Percentiles rank a stretch among this genome's conserved stretches.
Evolutionary conservation across 1,140 invertebrate genomes (phyloP).

Genomic region (Pentalonia nigronervosa): DNA sequence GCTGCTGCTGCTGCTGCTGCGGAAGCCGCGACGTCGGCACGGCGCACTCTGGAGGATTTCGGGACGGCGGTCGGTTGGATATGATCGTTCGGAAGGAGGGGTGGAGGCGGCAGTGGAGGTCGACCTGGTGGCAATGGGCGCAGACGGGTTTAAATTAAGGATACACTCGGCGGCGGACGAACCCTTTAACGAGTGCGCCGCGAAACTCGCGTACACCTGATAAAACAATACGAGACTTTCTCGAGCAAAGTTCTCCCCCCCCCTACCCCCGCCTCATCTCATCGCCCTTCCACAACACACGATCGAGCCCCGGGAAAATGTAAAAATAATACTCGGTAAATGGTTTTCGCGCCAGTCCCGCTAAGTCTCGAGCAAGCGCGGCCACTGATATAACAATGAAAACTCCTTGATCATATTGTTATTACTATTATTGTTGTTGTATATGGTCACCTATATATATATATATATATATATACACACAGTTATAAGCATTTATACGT

Average conservation of each 20-base stretch:
- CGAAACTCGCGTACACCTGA: not conserved
- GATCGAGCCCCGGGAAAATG: not conserved
- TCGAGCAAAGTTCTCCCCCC: not conserved
- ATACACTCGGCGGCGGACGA: not conserved
- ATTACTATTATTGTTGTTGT: not conserved
- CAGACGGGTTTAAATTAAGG: not conserved
- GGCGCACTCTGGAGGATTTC: not conserved
- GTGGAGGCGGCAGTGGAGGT: not conserved
- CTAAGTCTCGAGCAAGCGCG: not conserved
- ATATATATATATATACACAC: not conserved
- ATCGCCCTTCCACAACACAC: accelerated
- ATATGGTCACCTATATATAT: not conserved
- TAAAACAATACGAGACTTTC: constrained; percentile 23
- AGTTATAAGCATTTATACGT: not conserved
- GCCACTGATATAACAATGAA: not conserved
- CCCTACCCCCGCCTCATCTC: no score
- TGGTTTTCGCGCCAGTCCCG: not conserved
- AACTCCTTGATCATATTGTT: not conserved
- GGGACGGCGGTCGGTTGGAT: not conserved
- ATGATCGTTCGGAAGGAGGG: not conserved
- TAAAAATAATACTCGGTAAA: constrained; percentile 5
- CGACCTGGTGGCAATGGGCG: not conserved
- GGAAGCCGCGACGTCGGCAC: no score
- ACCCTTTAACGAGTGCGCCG: not conserved
- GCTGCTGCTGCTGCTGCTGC: no score